Evolutionary conservation across 2,888 invertebrate species (phyloP).

Genomic region (Calephelis perditalis): DNA sequence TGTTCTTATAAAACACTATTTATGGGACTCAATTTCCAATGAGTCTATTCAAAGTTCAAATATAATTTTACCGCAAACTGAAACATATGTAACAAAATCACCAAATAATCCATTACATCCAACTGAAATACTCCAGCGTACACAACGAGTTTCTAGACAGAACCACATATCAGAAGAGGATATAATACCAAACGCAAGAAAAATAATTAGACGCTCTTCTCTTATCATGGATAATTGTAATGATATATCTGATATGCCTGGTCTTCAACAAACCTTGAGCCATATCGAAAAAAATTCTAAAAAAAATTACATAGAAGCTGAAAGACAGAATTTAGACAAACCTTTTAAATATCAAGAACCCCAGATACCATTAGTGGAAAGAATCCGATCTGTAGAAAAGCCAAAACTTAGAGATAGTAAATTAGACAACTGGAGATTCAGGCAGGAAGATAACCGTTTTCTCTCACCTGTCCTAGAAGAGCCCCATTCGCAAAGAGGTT

Average conservation of each 20-base stretch:
- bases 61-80: conserved; percentile 6
- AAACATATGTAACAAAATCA: conserved; percentile 6
- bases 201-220: background rate
- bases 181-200: background rate
- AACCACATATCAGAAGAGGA: background rate
- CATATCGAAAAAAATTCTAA: background rate
- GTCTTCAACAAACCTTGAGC: background rate
- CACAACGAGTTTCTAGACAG: background rate
- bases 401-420: too few species aligned
- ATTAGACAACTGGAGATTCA: too few species aligned
- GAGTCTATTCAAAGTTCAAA: conserved; percentile 21
- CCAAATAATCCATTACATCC: conserved; percentile 4
- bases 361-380: too few species aligned
- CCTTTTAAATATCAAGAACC: too few species aligned
- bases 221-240: background rate
- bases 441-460: too few species aligned
- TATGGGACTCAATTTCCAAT: conserved; percentile 38
- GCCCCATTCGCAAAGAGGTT: too few species aligned
- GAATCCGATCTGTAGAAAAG: too few species aligned
- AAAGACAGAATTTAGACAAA: too few species aligned
- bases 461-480: too few species aligned
- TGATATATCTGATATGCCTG: background rate
- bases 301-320: background rate
- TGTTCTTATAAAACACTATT: conserved; percentile 43
- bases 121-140: background rate